These are phyloP conservation scores for Menidia menidia DNA, from an alignment of 2,797 vertebrate genomes.

Conservation along the genomic window DNA sequence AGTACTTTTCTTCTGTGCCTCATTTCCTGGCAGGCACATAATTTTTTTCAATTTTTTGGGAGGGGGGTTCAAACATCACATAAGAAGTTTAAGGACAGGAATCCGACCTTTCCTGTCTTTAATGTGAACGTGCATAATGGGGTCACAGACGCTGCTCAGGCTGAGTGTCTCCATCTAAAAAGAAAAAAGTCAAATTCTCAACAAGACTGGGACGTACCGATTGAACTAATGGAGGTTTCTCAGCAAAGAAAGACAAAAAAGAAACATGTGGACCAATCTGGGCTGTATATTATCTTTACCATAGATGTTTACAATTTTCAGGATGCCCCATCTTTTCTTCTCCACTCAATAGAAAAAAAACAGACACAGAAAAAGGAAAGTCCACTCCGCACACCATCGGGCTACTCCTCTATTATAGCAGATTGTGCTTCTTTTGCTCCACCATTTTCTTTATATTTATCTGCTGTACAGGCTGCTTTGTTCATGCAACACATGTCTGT, in stretches of 20 bases:
- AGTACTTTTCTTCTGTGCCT: slow-evolving; percentile 42
- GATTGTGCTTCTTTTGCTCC: slow-evolving; percentile 62
- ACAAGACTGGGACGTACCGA: slow-evolving; percentile 31
- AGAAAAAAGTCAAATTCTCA: neutral
- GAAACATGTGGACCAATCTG: slow-evolving; percentile 54
- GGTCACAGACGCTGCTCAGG: slow-evolving; percentile 32
- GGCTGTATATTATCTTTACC: slow-evolving; percentile 59
- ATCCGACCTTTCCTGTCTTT: slow-evolving; percentile 58
- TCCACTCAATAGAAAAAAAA: slow-evolving; percentile 20
- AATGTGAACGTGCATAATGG: slow-evolving; percentile 47
- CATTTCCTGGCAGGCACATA: slow-evolving; percentile 43
- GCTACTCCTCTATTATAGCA: slow-evolving; percentile 58
- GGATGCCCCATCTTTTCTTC: slow-evolving; percentile 14
- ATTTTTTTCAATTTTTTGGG: slow-evolving; percentile 52
- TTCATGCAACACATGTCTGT: slow-evolving; percentile 68
- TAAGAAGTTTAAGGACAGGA: slow-evolving; percentile 69
- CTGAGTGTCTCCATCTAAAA: slow-evolving; percentile 10
- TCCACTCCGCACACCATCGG: slow-evolving; percentile 63
- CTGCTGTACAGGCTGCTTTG: slow-evolving; percentile 52
- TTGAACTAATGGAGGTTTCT: slow-evolving; percentile 19
- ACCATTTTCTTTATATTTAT: slow-evolving; percentile 56
- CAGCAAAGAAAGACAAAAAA: slow-evolving; percentile 39
- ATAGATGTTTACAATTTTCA: slow-evolving; percentile 44
- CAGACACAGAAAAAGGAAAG: slow-evolving; percentile 58
- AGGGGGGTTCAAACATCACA: slow-evolving; percentile 55